Percentiles rank a stretch among this genome's conserved stretches.
Evolutionary conservation across 2,113 vertebrate genomes (phyloP).

Genomic region (Pungitius pungitius): DNA sequence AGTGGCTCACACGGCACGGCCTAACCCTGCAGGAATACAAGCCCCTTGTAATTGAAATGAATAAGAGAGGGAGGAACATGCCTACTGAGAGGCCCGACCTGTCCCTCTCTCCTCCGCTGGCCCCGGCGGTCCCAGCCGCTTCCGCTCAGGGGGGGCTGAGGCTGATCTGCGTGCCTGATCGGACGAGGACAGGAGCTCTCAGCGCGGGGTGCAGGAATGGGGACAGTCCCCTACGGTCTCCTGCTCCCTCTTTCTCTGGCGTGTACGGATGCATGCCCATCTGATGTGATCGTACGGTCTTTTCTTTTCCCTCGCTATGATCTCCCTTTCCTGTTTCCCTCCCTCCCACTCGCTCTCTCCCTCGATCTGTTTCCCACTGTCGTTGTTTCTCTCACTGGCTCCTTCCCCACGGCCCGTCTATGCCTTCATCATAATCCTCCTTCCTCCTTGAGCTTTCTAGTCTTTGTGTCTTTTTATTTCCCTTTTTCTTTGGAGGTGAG

Average conservation of each 20-base stretch:
- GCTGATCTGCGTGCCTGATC: constrained; percentile 69
- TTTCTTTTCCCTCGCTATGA: constrained; percentile 74
- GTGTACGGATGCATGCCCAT: constrained; percentile 73
- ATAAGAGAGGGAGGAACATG: constrained; percentile 72
- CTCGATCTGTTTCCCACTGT: constrained; percentile 64
- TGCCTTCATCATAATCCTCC: constrained; percentile 72
- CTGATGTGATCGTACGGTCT: constrained; percentile 74
- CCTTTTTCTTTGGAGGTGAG: constrained; percentile 45
- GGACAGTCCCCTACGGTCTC: constrained; percentile 80
- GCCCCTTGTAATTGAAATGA: constrained; percentile 79
- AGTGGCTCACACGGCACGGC: constrained; percentile 73
- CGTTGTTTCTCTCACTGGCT: constrained; percentile 66
- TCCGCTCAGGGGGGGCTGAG: no score
- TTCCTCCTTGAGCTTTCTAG: constrained; percentile 61
- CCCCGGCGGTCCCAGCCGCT: no score
- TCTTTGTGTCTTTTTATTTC: constrained; percentile 24
- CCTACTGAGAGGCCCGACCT: constrained; percentile 68
- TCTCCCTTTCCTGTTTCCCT: constrained; percentile 76
- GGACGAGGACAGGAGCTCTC: constrained; percentile 71
- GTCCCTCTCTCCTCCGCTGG: constrained; percentile 58
- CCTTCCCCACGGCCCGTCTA: constrained; percentile 71
- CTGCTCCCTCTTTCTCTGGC: constrained; percentile 54
- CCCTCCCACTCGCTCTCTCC: constrained; percentile 71
- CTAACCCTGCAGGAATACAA: constrained; percentile 79
- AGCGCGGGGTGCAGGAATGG: constrained; percentile 76